phyloP scores from a whole-genome alignment of 2,888 invertebrate genomes.

The Minunthozetes semirufus region DNA sequence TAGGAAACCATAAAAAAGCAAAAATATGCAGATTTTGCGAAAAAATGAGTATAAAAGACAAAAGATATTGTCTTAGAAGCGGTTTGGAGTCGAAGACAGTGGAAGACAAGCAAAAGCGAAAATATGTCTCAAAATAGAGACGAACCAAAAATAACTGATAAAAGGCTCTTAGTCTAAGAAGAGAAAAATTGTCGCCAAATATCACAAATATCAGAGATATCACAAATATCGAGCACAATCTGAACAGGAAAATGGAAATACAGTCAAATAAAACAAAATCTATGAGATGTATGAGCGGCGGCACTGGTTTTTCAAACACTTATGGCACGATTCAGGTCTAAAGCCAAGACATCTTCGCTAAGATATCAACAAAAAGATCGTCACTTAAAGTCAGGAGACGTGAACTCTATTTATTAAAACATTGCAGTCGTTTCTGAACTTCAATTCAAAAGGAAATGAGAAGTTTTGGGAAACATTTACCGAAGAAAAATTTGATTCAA shows the following conservation, averaged over 20 bases:
- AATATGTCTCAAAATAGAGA: not conserved
- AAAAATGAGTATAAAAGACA: not conserved
- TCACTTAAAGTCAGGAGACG: not conserved
- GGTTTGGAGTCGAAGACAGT: not conserved
- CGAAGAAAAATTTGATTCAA: not conserved
- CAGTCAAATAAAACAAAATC: not conserved
- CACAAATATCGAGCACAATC: too few species aligned
- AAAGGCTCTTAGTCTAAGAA: not conserved
- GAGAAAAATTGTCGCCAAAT: not conserved
- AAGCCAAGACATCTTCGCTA: not conserved
- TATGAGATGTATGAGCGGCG: too few species aligned
- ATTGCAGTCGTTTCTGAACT: not conserved
- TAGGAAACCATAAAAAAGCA: not conserved
- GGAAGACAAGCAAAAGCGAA: not conserved
- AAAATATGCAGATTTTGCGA: not conserved
- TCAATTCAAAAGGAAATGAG: not conserved
- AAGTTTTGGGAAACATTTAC: slow-evolving; percentile 16
- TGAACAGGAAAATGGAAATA: not conserved
- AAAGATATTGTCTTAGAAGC: not conserved
- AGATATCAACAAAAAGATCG: not conserved
- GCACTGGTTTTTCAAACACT: not conserved
- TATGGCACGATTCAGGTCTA: not conserved
- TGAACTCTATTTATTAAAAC: slow-evolving; percentile 14
- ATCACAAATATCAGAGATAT: too few species aligned
- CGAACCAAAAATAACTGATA: not conserved